A percentile compares a stretch with the other conserved stretches of the same genome.
Conservation (phyloP, 2,888 invertebrate species). For the Hecatera dysodea region DNA sequence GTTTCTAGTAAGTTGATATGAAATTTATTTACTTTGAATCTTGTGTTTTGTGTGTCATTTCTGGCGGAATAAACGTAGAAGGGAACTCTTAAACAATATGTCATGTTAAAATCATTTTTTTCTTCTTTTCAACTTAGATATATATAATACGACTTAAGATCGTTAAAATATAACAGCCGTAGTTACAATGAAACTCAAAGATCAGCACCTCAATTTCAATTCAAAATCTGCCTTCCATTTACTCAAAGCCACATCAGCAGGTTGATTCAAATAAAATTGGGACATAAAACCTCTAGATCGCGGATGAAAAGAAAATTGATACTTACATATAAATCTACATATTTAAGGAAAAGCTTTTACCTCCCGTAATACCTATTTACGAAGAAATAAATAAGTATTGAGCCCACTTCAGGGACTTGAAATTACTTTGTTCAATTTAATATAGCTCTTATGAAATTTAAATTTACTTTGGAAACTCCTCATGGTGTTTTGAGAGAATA, state of each 20-base stretch:
- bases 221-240: not conserved
- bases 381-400: constrained; percentile 52
- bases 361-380: constrained; percentile 46
- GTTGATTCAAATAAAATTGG: constrained; percentile 22
- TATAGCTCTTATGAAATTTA: constrained; percentile 26
- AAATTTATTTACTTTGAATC: too few species aligned
- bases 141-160: too few species aligned
- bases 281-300: constrained; percentile 25
- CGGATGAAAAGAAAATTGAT: constrained; percentile 43
- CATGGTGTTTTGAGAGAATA: not conserved
- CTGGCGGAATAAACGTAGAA: too few species aligned
- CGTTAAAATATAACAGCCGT: not conserved
- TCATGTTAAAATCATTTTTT: too few species aligned
- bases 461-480: constrained; percentile 18
- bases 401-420: constrained; percentile 51
- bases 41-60: too few species aligned
- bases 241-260: not conserved
- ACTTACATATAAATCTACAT: constrained; percentile 54
- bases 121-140: too few species aligned
- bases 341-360: constrained; percentile 42
- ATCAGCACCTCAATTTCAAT: not conserved
- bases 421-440: constrained; percentile 45
- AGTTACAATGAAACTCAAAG: not conserved
- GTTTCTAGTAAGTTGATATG: too few species aligned
- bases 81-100: too few species aligned